Evolutionary conservation across 2,888 invertebrate species (phyloP).

Genomic region (Ligdia adustata): DNA sequence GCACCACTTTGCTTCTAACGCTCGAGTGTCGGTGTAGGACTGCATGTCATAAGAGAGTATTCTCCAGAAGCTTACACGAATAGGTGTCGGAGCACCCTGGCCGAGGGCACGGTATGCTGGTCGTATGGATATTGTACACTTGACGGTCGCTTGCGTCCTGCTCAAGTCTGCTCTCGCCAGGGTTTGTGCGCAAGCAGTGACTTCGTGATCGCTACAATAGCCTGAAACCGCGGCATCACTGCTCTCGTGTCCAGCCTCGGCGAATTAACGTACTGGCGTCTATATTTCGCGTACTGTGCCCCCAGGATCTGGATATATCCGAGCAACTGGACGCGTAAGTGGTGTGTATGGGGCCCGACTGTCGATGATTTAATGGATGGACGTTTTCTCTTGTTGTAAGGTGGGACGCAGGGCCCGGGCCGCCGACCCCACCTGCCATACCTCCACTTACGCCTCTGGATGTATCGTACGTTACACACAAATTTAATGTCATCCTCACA

Average conservation of each 20-base stretch:
- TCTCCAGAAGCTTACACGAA: constrained; percentile 9
- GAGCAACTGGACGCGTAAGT: constrained; percentile 81
- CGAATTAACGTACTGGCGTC: constrained; percentile 13
- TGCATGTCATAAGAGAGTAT: constrained; percentile 48
- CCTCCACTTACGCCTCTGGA: constrained; percentile 85
- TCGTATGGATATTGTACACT: constrained; percentile 12
- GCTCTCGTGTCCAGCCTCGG: constrained; percentile 4
- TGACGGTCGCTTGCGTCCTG: constrained; percentile 1
- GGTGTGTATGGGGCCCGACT: constrained; percentile 76
- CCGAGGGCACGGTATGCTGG: constrained; percentile 15
- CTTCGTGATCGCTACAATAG: not conserved
- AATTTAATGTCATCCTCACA: constrained; percentile 44
- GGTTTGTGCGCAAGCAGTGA: constrained; percentile 2
- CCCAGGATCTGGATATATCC: constrained; percentile 30
- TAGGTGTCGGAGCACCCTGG: constrained; percentile 2
- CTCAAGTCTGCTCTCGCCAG: not conserved
- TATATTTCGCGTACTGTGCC: constrained; percentile 15
- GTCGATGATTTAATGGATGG: constrained; percentile 72
- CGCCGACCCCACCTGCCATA: constrained; percentile 83
- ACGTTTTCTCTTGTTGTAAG: constrained; percentile 82
- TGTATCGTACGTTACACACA: constrained; percentile 80
- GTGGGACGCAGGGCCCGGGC: constrained; percentile 82
- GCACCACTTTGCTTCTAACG: constrained; percentile 80
- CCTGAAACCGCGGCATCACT: not conserved
- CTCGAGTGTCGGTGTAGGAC: constrained; percentile 61